Evolutionary conservation across 2,888 invertebrate species (phyloP).

Genomic region (Netelia inedita): DNA sequence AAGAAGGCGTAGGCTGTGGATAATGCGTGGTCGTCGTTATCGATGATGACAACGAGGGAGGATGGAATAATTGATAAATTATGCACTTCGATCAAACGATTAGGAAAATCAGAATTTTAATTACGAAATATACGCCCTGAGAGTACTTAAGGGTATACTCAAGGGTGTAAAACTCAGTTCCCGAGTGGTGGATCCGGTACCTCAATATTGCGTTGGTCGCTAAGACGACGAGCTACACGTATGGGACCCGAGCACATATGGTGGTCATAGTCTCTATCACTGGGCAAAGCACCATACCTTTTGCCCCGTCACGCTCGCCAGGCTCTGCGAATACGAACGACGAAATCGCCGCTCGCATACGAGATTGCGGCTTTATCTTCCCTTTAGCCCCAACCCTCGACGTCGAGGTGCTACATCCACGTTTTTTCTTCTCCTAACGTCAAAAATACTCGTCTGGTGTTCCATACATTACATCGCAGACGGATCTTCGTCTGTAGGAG

Average conservation of each 20-base stretch:
- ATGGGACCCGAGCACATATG: conserved; percentile 45
- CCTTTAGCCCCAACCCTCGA: conserved; percentile 4
- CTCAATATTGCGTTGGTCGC: conserved; percentile 2
- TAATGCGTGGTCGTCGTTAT: not conserved
- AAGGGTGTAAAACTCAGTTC: not conserved
- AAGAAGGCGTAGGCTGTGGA: not conserved
- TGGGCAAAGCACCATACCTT: conserved; percentile 11
- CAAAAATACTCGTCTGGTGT: conserved; percentile 11
- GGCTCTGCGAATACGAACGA: conserved; percentile 64
- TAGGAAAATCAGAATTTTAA: not conserved
- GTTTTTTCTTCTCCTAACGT: conserved; percentile 14
- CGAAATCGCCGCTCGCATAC: conserved; percentile 67
- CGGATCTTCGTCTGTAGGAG: conserved; percentile 24
- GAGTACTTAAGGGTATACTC: not conserved
- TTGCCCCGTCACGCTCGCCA: conserved; percentile 10
- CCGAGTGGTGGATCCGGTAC: not conserved
- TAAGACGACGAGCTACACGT: conserved; percentile 31
- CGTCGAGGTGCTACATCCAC: not conserved
- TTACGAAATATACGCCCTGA: not conserved
- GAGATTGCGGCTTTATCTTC: conserved; percentile 53
- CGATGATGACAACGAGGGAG: not conserved
- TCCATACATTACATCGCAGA: not conserved
- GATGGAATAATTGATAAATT: not conserved
- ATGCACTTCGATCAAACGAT: too few species aligned
- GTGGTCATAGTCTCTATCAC: conserved; percentile 12